Base-by-base conservation (phyloP, 2,113 vertebrate species). In the Philantomba maxwellii region DNA sequence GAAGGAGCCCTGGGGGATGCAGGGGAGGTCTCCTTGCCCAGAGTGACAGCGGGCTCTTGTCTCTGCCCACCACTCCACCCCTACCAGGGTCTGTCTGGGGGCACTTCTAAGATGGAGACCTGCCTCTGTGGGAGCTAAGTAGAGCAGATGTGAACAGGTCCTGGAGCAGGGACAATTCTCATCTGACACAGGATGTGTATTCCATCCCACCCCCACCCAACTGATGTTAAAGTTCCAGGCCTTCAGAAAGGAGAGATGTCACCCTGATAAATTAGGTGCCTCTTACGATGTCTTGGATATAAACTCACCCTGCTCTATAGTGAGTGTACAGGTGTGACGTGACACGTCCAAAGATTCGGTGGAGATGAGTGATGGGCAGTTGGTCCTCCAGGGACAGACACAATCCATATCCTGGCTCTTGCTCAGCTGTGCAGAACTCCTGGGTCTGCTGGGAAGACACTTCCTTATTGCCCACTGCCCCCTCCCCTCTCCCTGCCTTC, bases 81-180 rank as follows among this genome's bases (percentile, higher is more conserved):
- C 7, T 9, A 36, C n/a, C 9, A 70, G 17, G 64, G n/a, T 70
- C 64, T 36, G 4, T 1, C 16, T 39, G 36, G 15, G 39, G 45
- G 7, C 23, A 16, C 25, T 82, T 88, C 53, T 47, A 57, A 87
- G 30, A 60, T 30, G 12, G 5, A 78, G 10, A 23, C 1, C 25
- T 75, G 30, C 45, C 23, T 91, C 36, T 21, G n/a, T 30, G 16
- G 43, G 83, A 4, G 7, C 11, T 66, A 43, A 49, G n/a, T 6
- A 8, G 8, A 60, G 17, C 25, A 5, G 25, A 3, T 21, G 4
- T 0, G 1, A 57, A 19, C 11, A 39, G 28, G 26, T 19, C 30
- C 1, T 25, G 13, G 26, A n/a, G 6, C 23, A 47, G 39, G 25
- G 2, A 16, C 53, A 43, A 3, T 4, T 4, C 33, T 66, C 16